Evolutionary conservation across 2,113 vertebrate genomes (phyloP).

Genomic region (Sturnus vulgaris): DNA sequence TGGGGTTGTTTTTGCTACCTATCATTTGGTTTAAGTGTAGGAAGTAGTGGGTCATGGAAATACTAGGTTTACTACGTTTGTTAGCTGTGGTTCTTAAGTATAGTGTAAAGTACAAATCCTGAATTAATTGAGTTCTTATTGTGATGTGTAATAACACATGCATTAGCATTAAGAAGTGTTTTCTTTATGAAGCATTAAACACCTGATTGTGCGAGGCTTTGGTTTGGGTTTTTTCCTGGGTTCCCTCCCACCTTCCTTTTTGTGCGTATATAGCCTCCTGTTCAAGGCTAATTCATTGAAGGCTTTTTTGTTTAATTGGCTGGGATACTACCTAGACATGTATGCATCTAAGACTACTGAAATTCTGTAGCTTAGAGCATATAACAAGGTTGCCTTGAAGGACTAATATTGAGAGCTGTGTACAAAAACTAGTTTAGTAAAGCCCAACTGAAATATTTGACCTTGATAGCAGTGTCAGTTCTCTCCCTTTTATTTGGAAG

Average conservation of each 20-base stretch:
- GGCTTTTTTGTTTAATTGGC: background rate
- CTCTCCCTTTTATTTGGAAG: background rate
- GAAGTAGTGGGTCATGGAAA: background rate
- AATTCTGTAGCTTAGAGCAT: background rate
- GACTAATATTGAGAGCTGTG: background rate
- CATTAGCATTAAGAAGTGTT: background rate
- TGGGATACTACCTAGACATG: background rate
- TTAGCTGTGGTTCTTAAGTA: background rate
- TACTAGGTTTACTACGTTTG: background rate
- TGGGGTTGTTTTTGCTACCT: background rate
- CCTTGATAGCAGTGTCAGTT: background rate
- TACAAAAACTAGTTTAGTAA: background rate
- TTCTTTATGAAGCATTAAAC: background rate
- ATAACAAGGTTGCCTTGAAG: background rate
- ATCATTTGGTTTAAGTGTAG: background rate
- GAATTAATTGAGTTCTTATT: background rate
- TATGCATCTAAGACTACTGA: background rate
- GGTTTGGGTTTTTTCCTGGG: too few species aligned
- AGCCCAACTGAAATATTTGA: background rate
- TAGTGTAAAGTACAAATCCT: background rate
- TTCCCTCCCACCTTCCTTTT: too few species aligned
- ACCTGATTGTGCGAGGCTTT: background rate
- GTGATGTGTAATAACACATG: rapidly evolving
- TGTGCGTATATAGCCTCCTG: background rate
- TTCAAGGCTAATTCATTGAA: background rate